phyloP scores from a whole-genome alignment of 2,113 vertebrate genomes.

The Passer montanus region DNA sequence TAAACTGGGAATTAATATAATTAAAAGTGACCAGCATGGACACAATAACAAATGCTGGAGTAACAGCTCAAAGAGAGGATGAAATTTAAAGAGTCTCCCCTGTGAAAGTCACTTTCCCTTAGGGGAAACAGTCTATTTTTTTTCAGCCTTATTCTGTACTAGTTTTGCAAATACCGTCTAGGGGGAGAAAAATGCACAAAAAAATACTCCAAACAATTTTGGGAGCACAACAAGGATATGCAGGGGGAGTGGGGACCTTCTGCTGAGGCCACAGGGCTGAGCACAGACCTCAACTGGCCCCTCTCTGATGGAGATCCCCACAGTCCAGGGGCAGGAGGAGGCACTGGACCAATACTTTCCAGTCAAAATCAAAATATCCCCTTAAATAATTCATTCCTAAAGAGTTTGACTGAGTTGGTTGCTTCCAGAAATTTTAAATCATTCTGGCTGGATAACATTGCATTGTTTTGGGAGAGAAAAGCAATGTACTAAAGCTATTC shows the following conservation, averaged over 20 bases:
- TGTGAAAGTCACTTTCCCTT: conserved; percentile 49
- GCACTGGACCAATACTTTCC: background rate
- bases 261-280: background rate
- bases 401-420: background rate
- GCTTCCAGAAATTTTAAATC: background rate
- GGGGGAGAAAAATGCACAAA: background rate
- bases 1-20: conserved; percentile 21
- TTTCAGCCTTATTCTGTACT: background rate
- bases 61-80: background rate
- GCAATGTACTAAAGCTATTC: background rate
- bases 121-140: background rate
- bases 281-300: background rate
- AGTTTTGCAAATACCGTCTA: background rate
- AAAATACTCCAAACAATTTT: background rate
- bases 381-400: background rate
- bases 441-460: background rate
- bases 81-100: background rate
- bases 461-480: background rate
- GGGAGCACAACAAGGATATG: background rate
- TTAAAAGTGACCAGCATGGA: conserved; percentile 14
- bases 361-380: background rate
- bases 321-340: rapidly evolving
- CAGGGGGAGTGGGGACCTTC: background rate
- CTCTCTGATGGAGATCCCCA: background rate
- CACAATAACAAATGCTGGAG: background rate